A percentile compares a stretch with the other conserved stretches of the same genome.
phyloP scores from a whole-genome alignment of 2,113 vertebrate genomes.

The Silurus glanis region DNA sequence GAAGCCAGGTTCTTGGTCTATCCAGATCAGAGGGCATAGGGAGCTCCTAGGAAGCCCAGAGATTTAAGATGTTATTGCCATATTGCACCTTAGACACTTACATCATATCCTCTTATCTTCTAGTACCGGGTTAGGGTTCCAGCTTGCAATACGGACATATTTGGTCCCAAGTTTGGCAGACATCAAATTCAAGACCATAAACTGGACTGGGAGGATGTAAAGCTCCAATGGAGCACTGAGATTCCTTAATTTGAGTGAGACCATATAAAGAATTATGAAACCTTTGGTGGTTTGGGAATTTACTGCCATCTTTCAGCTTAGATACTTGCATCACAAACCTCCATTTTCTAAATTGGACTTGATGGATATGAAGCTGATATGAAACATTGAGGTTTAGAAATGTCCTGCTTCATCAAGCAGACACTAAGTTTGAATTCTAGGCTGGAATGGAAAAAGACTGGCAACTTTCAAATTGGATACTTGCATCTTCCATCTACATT shows the following conservation, averaged over 20 bases:
- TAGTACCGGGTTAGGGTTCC: neutral
- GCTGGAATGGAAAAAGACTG: neutral
- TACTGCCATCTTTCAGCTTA: neutral
- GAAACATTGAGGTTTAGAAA: neutral
- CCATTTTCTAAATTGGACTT: neutral
- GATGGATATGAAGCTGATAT: neutral
- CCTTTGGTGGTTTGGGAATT: neutral
- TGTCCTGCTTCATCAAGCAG: slow-evolving; percentile 7
- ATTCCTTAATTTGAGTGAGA: neutral
- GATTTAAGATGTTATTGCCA: neutral
- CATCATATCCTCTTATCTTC: neutral
- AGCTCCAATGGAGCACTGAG: neutral
- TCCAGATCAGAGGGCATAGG: neutral
- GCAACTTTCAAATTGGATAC: slow-evolving; percentile 11
- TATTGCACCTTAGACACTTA: neutral
- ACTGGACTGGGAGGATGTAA: neutral
- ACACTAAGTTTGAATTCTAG: slow-evolving; percentile 16
- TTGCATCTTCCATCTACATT: neutral
- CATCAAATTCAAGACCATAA: slow-evolving; percentile 23
- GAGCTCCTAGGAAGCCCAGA: neutral
- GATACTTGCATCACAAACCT: neutral
- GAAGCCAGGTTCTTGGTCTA: neutral
- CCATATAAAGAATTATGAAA: neutral
- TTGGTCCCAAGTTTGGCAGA: slow-evolving; percentile 34
- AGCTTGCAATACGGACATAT: slow-evolving; percentile 18